phyloP scores from a whole-genome alignment of 2,797 vertebrate genomes.

The Coccyzus lansbergi region DNA sequence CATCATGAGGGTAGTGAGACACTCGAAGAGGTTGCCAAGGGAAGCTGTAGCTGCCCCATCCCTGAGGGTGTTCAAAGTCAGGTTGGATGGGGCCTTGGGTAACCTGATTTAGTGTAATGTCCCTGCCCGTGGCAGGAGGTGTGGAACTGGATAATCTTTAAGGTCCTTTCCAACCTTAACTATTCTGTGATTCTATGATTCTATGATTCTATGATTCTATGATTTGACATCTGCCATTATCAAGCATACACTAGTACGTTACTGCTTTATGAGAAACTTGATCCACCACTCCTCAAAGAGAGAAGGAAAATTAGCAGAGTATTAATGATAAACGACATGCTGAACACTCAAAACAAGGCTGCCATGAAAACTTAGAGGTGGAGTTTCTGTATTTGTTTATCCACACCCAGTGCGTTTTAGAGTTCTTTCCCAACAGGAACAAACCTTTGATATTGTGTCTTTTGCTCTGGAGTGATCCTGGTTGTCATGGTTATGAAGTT shows the following conservation, averaged over 20 bases:
- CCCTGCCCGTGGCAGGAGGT: too few relatives aligned
- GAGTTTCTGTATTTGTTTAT: neutral
- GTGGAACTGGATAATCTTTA: too few relatives aligned
- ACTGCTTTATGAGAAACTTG: slow-evolving; percentile 6
- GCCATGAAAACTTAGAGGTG: neutral
- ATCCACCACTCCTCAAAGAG: neutral
- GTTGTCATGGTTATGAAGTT: neutral
- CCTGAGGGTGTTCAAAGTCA: too few relatives aligned
- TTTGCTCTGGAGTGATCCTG: neutral
- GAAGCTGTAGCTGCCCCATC: too few relatives aligned
- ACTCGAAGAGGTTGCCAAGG: too few relatives aligned
- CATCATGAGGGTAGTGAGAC: too few relatives aligned
- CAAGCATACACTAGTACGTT: neutral
- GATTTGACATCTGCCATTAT: slow-evolving; percentile 18
- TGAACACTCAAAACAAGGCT: neutral
- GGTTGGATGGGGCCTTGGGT: too few relatives aligned
- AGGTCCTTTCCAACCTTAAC: too few relatives aligned
- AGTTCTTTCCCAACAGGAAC: neutral
- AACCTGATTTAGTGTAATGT: too few relatives aligned
- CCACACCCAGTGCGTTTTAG: neutral
- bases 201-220: too few relatives aligned
- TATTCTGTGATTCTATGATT: too few relatives aligned
- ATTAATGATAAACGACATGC: neutral
- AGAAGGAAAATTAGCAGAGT: neutral
- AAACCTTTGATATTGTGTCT: neutral